Conservation (phyloP, 1,140 invertebrate species). For the Carcinoscorpius rotundicauda region DNA sequence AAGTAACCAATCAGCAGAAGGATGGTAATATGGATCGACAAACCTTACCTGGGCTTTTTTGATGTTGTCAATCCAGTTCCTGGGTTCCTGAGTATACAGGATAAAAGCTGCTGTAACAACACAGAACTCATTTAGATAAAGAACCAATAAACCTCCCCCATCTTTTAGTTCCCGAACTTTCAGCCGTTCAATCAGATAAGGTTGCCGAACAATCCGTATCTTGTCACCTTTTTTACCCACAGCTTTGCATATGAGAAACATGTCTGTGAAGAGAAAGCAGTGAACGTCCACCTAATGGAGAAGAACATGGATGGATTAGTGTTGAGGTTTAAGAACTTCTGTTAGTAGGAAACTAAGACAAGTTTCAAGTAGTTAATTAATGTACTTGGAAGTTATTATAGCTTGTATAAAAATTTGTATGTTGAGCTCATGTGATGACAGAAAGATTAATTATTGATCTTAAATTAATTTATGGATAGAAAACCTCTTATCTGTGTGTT, state of each 20-base stretch:
- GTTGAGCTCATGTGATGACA: too few species aligned
- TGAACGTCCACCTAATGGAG: constrained; percentile 65
- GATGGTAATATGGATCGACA: too few species aligned
- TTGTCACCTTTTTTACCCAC: constrained; percentile 44
- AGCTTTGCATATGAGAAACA: constrained; percentile 74
- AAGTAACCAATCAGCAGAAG: too few species aligned
- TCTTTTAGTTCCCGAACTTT: constrained; percentile 53
- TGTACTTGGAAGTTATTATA: too few species aligned
- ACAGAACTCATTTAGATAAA: constrained; percentile 73
- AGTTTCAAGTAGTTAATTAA: too few species aligned
- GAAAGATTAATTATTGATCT: too few species aligned
- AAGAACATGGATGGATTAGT: too few species aligned
- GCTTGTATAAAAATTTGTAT: too few species aligned
- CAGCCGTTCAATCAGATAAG: constrained; percentile 63
- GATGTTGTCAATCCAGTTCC: constrained; percentile 18
- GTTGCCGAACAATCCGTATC: constrained; percentile 60
- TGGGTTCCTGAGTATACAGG: constrained; percentile 37
- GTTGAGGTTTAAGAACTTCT: too few species aligned
- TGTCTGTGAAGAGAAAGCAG: constrained; percentile 77
- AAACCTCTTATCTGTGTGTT: too few species aligned
- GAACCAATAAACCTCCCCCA: constrained; percentile 48
- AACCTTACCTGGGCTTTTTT: constrained; percentile 25
- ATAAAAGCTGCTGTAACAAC: constrained; percentile 61
- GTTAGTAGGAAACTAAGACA: too few species aligned
- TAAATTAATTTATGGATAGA: too few species aligned